Base-by-base conservation (phyloP, 2,113 vertebrate genomes). In the Poecilia latipinna region DNA sequence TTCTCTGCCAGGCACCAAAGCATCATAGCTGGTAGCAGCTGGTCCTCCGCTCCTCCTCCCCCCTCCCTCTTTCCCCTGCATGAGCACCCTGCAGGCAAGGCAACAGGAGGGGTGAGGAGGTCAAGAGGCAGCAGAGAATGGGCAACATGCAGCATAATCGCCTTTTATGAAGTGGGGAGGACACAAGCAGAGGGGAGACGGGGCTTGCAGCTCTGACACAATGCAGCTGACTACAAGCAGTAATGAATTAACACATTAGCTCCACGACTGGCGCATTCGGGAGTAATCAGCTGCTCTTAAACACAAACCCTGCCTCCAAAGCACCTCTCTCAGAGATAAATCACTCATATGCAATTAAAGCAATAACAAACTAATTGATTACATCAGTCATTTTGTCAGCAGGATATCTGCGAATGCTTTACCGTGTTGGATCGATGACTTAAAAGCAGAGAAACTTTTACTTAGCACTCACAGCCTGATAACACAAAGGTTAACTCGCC, bases 41-140 rank as follows among this genome's bases (percentile, higher is more conserved):
- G 94, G 92, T 94, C 88, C 87, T 85, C 83, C 57, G 69, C 76
- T 28, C 28, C 28, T 88, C 75, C 82, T 71, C 86, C 84, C 86
- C 83, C 75, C 84, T 61, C 29, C 29, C 61, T 82, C 4, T 82
- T 85, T 82, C 86, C 77, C 91, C 87, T 87, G 84, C 87, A 44
- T 70, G 68, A 77, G 85, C 86, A 42, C 93, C 94, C 95, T 22
- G 82, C 90, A 39, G 93, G 89, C 91, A 93, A 57, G 93, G 90
- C 94, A 94, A 94, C 94, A 95, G 94, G 94, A 94, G 90, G 93
- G 95, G 95, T 95, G 86, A 95, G 91, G 93, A 94, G 94, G 95
- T 95, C 94, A 95, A 95, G 92, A 95, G 94, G 92, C 94, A 94
- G 86, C 82, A 90, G 92, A 91, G 91, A 92, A 93, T 70, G 84